Percentiles rank a stretch among this genome's conserved stretches.
phyloP scores from a whole-genome alignment of 2,797 vertebrate genomes.

The Benthosema pterotum region DNA sequence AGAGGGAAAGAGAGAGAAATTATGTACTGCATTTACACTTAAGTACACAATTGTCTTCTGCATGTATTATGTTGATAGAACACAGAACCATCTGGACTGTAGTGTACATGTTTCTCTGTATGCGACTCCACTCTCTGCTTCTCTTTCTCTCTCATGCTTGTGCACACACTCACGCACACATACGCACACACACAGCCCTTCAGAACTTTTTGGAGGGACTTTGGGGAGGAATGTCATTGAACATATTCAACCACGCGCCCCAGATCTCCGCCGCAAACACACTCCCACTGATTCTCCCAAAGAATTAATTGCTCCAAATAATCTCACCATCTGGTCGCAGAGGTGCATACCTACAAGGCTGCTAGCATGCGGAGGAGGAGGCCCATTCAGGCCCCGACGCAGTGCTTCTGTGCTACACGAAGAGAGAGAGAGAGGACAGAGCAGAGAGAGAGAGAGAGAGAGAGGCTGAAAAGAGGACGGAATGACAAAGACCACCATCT shows the following conservation, averaged over 20 bases:
- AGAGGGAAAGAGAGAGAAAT: no score
- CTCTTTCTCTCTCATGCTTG: no score
- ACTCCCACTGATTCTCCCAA: slow-evolving; percentile 97
- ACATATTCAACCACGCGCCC: slow-evolving; percentile 72
- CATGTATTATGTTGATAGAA: no score
- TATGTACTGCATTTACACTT: no score
- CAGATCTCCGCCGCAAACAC: slow-evolving; percentile 91
- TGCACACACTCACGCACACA: slow-evolving; percentile 18
- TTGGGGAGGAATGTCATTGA: slow-evolving; percentile 75
- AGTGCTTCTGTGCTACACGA: slow-evolving; percentile 52
- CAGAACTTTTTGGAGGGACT: slow-evolving; percentile 61
- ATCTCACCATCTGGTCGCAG: slow-evolving; percentile 98
- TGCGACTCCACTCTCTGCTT: slow-evolving; percentile 8
- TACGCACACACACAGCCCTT: slow-evolving; percentile 38
- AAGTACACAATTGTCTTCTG: no score
- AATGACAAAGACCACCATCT: slow-evolving; percentile 94
- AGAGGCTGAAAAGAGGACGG: not conserved
- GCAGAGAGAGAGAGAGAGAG: not conserved
- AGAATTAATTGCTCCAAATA: slow-evolving; percentile 99
- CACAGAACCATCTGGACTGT: no score
- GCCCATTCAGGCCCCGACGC: slow-evolving; percentile 86
- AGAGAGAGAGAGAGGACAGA: slow-evolving; percentile 16
- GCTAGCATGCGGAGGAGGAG: slow-evolving; percentile 86
- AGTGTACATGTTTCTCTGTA: no score
- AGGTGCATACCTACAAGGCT: slow-evolving; percentile 93